These are phyloP conservation scores for Xestoiulus laeticollis DNA, from an alignment of 2,888 invertebrate species.

Conservation along the genomic window DNA sequence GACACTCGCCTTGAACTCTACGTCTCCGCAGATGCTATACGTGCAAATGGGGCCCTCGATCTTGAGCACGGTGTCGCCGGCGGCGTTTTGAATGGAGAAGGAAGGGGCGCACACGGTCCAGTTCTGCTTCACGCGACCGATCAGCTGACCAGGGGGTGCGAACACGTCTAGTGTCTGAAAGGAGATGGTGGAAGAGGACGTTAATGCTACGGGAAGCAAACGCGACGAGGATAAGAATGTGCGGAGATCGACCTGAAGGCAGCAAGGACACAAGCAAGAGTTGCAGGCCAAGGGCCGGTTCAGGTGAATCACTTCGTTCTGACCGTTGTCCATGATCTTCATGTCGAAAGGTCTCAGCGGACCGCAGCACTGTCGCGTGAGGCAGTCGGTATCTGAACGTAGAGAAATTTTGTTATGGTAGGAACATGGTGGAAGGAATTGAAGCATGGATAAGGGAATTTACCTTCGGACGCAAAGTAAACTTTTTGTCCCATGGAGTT, in stretches of 20 bases:
- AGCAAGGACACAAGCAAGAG: slow-evolving; percentile 87
- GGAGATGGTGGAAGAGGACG: no score
- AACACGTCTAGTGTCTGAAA: slow-evolving; percentile 87
- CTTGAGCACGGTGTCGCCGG: slow-evolving; percentile 77
- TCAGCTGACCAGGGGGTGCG: slow-evolving; percentile 67
- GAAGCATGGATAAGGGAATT: no score
- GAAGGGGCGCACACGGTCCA: slow-evolving; percentile 68
- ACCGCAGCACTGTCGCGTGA: no score
- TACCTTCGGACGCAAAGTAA: no score
- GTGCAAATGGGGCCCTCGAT: slow-evolving; percentile 86
- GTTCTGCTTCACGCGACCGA: slow-evolving; percentile 61
- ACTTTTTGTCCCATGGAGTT: no score
- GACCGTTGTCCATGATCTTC: slow-evolving; percentile 82
- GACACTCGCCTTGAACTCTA: slow-evolving; percentile 77
- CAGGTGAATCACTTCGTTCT: slow-evolving; percentile 86
- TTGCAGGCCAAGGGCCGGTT: slow-evolving; percentile 83
- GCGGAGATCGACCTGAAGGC: slow-evolving; percentile 79
- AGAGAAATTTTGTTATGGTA: no score
- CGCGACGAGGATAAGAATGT: no score
- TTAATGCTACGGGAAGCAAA: no score
- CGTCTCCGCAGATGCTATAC: slow-evolving; percentile 84
- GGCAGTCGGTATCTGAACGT: no score
- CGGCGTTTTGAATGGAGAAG: slow-evolving; percentile 77
- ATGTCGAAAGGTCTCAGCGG: slow-evolving; percentile 92
- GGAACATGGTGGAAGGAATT: no score